A percentile compares a stretch with the other conserved stretches of the same genome.
These are phyloP conservation scores for Gari tellinella DNA, from an alignment of 2,888 invertebrate species.

Conservation along the genomic window DNA sequence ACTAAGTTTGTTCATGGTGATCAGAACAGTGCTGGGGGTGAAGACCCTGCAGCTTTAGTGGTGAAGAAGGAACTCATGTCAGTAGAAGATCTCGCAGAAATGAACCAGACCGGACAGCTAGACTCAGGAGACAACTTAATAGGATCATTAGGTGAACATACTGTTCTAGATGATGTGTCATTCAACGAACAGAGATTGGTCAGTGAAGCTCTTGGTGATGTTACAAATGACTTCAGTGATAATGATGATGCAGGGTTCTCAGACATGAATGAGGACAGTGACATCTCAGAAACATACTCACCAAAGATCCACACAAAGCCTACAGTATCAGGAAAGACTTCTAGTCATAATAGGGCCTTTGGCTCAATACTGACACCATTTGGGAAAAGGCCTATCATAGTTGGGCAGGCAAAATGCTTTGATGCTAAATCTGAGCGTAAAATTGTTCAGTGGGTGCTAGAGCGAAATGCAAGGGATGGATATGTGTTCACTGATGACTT, in stretches of 20 bases:
- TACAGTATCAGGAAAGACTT: too few relatives aligned
- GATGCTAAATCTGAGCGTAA: constrained; percentile 55
- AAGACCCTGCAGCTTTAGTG: not conserved
- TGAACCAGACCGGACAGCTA: not conserved
- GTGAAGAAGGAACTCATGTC: constrained; percentile 38
- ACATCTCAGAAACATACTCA: too few relatives aligned
- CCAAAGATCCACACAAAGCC: too few relatives aligned
- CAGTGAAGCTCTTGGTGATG: constrained; percentile 31
- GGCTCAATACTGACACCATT: constrained; percentile 36
- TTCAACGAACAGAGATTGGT: constrained; percentile 36
- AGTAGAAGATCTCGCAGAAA: constrained; percentile 12
- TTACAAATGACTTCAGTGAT: constrained; percentile 23
- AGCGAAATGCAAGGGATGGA: constrained; percentile 51
- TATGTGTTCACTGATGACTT: constrained; percentile 63
- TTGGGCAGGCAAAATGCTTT: constrained; percentile 51
- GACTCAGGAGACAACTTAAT: constrained; percentile 18
- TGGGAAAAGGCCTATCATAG: constrained; percentile 53
- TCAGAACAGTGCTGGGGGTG: constrained; percentile 3
- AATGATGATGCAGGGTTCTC: constrained; percentile 9
- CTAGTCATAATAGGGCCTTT: not conserved
- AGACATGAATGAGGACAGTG: not conserved
- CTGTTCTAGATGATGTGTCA: constrained; percentile 28
- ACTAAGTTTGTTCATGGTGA: constrained; percentile 42
- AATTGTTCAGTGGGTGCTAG: constrained; percentile 58
- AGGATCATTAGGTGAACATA: constrained; percentile 20